Evolutionary conservation across 1,140 invertebrate genomes (phyloP).

Genomic region (Trinorchestia longiramus): DNA sequence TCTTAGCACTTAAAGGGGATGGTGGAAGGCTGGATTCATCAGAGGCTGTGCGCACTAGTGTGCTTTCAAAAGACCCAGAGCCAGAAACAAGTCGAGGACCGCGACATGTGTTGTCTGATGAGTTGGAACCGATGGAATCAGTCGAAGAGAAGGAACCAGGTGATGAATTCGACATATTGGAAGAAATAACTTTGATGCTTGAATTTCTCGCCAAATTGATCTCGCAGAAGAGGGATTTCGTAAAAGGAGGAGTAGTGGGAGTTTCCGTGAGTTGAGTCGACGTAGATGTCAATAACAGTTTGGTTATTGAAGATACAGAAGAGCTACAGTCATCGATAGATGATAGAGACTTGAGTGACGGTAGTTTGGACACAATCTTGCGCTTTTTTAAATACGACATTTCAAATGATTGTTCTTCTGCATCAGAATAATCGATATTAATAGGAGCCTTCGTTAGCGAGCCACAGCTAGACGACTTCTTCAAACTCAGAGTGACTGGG

Average conservation of each 20-base stretch:
- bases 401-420: neutral
- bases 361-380: neutral
- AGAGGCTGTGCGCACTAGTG: neutral
- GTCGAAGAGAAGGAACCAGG: neutral
- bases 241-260: slow-evolving; percentile 40
- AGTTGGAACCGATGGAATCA: neutral
- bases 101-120: slow-evolving; percentile 23
- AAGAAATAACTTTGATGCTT: neutral
- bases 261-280: slow-evolving; percentile 30
- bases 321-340: slow-evolving; percentile 35
- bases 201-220: neutral
- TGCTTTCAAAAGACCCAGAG: slow-evolving; percentile 24
- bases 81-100: neutral
- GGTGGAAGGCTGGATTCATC: neutral
- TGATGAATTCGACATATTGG: neutral
- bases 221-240: neutral
- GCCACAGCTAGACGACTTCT: slow-evolving; percentile 16
- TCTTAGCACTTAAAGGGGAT: slow-evolving; percentile 7
- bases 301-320: slow-evolving; percentile 32
- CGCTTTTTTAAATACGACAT: neutral
- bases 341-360: slow-evolving; percentile 19
- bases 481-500: neutral
- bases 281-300: slow-evolving; percentile 16
- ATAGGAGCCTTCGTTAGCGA: neutral
- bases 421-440: neutral